Evolutionary conservation across 2,888 invertebrate genomes (phyloP).

Genomic region (Meghimatium bilineatum): DNA sequence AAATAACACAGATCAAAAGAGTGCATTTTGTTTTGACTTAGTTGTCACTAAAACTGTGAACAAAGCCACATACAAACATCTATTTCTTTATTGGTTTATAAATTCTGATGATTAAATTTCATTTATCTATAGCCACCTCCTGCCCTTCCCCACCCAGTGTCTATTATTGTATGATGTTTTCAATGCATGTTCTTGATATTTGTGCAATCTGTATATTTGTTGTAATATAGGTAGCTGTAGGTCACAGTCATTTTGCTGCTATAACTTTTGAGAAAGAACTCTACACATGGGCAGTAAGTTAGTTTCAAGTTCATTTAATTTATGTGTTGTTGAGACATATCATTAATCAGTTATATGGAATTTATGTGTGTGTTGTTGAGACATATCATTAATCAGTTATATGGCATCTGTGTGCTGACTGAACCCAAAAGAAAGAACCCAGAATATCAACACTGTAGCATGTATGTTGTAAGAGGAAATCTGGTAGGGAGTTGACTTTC

Average conservation of each 20-base stretch:
- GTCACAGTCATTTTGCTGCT: conserved; percentile 75
- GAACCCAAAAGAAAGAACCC: no score
- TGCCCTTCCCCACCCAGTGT: no score
- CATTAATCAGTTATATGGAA: no score
- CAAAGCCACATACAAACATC: no score
- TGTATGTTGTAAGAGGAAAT: no score
- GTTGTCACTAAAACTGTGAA: no score
- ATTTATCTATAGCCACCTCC: no score
- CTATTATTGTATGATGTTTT: background rate
- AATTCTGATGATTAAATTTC: background rate
- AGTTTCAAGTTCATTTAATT: background rate
- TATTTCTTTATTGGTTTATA: background rate
- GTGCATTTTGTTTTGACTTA: no score
- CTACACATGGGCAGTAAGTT: conserved; percentile 76
- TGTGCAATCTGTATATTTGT: background rate
- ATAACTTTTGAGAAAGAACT: conserved; percentile 77
- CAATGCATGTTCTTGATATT: background rate
- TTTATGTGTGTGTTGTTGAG: background rate
- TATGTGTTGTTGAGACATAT: background rate
- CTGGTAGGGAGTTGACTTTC: no score
- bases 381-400: background rate
- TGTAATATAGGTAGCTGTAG: conserved; percentile 68
- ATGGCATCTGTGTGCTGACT: no score
- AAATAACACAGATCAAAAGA: no score
- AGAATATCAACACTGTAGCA: no score